These are phyloP conservation scores for Chionodraco myersi DNA, from an alignment of 2,113 vertebrate genomes.

Conservation along the genomic window DNA sequence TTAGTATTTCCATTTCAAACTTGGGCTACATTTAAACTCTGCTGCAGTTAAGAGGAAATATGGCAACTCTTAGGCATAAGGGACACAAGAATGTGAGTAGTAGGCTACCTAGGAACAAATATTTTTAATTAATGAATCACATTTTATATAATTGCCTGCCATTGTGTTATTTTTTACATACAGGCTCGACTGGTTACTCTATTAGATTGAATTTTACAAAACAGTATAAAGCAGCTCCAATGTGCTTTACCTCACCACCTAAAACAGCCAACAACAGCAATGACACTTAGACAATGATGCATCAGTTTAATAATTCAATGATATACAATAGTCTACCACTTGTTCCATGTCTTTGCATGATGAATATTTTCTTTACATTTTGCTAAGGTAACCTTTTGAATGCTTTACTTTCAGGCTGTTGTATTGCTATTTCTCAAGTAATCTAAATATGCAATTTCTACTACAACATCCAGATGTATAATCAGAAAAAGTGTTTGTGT, in stretches of 20 bases:
- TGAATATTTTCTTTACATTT: no score
- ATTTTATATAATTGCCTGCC: neutral
- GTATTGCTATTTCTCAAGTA: no score
- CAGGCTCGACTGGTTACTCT: neutral
- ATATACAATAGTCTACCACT: neutral
- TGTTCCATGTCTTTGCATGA: no score
- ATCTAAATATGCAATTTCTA: no score
- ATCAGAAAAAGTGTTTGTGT: neutral
- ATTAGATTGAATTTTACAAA: neutral
- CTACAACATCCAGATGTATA: no score
- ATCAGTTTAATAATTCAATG: neutral
- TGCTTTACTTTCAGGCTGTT: no score
- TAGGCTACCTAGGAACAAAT: neutral
- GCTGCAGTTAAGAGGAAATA: neutral
- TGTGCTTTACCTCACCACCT: neutral
- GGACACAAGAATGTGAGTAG: neutral
- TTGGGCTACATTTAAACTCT: neutral
- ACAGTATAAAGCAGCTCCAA: neutral
- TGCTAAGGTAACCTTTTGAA: no score
- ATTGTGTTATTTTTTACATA: neutral
- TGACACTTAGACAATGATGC: neutral
- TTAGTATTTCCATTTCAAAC: neutral
- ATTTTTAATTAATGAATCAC: neutral
- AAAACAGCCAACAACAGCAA: neutral
- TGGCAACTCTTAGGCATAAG: neutral